phyloP scores from a whole-genome alignment of 2,113 vertebrate species.

The Bos javanicus region DNA sequence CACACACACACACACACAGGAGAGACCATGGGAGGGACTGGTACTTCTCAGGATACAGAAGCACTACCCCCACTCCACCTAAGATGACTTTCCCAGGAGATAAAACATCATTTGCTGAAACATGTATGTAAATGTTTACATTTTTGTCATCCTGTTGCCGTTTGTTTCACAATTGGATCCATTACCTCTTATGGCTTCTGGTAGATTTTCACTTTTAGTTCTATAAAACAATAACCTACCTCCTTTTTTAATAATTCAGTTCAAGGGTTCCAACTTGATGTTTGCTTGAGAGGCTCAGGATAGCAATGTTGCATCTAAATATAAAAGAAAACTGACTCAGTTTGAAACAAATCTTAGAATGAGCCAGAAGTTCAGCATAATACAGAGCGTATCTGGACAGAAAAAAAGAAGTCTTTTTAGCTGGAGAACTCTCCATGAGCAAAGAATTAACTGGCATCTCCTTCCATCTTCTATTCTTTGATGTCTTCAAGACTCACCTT shows the following conservation, averaged over 20 bases:
- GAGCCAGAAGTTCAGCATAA: background rate
- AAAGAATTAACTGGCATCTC: background rate
- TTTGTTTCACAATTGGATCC: conserved; percentile 5
- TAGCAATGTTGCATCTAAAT: background rate
- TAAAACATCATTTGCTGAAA: background rate
- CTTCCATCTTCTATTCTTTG: background rate
- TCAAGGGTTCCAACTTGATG: background rate
- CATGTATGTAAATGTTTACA: background rate
- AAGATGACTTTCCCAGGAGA: background rate
- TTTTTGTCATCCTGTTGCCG: background rate
- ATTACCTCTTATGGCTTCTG: background rate
- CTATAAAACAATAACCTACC: background rate
- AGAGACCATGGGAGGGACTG: background rate
- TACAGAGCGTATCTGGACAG: background rate
- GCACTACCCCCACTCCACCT: background rate
- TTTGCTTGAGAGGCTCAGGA: background rate
- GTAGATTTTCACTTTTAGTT: background rate
- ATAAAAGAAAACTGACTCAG: background rate
- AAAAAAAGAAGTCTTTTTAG: background rate
- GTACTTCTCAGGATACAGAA: background rate
- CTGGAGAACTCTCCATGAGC: background rate
- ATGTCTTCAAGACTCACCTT: background rate
- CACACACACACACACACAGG: background rate
- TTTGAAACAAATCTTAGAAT: background rate
- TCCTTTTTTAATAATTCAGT: background rate